phyloP scores from a whole-genome alignment of 2,113 vertebrate species.

The Mesocricetus auratus region DNA sequence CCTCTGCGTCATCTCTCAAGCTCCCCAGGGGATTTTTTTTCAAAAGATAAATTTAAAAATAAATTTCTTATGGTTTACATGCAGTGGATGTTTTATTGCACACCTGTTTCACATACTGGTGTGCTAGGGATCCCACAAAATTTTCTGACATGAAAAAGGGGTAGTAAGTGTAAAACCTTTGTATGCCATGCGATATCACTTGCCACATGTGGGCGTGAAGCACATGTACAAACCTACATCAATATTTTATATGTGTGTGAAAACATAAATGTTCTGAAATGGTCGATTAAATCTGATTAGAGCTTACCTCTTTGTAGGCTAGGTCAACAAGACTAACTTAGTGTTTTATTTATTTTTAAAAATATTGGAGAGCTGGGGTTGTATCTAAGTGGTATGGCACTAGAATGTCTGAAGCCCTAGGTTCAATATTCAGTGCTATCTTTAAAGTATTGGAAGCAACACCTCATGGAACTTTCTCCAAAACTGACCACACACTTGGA shows the following conservation, averaged over 20 bases:
- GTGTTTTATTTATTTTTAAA: constrained; percentile 48
- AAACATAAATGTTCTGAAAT: not conserved
- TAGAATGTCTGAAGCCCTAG: not conserved
- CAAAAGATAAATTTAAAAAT: not conserved
- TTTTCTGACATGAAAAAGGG: not conserved
- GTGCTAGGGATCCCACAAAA: not conserved
- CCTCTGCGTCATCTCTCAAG: not conserved
- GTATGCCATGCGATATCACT: accelerated
- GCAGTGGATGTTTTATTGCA: not conserved
- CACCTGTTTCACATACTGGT: too few species aligned
- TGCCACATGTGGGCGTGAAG: accelerated
- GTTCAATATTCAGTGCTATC: not conserved
- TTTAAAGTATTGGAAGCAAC: not conserved
- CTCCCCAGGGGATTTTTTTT: not conserved
- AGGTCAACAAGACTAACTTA: not conserved
- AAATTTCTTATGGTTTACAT: not conserved
- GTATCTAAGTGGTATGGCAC: not conserved
- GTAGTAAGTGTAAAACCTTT: not conserved
- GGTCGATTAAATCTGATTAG: not conserved
- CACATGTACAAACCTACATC: not conserved
- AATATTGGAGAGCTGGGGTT: not conserved
- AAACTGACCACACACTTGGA: not conserved
- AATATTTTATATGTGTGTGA: not conserved
- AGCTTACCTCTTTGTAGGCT: not conserved
- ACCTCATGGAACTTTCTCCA: not conserved